These are phyloP conservation scores for Drosophila kanekoi DNA, from an alignment of 2,888 invertebrate genomes.

Conservation along the genomic window DNA sequence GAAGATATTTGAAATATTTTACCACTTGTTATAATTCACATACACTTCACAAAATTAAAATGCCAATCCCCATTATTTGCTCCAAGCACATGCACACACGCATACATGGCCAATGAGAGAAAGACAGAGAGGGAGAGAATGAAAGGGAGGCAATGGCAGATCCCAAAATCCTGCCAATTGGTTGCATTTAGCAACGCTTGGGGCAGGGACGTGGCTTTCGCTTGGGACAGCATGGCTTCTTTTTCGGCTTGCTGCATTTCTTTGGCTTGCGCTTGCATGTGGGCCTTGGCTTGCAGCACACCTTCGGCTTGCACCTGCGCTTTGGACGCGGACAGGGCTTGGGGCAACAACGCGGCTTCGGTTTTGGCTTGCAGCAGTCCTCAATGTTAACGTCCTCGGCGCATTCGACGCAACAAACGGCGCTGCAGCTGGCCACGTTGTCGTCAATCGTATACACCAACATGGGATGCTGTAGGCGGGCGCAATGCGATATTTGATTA, in stretches of 20 bases:
- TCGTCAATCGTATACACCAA: background rate
- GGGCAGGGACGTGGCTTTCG: constrained; percentile 2
- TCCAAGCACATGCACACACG: no score
- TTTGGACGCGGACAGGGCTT: background rate
- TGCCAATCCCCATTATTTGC: no score
- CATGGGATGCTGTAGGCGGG: background rate
- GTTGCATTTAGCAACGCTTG: background rate
- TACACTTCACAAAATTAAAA: no score
- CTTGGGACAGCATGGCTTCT: constrained; percentile 1
- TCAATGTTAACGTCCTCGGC: background rate
- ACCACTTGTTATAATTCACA: no score
- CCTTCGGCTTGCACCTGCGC: background rate
- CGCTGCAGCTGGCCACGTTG: no score
- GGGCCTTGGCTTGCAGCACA: background rate
- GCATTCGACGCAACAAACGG: background rate
- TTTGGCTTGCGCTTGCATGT: background rate
- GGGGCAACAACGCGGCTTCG: background rate
- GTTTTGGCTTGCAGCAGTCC: background rate
- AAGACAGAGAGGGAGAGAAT: no score
- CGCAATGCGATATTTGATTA: background rate
- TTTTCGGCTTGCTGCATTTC: background rate
- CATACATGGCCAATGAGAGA: background rate
- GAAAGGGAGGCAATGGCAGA: no score
- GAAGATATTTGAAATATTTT: no score
- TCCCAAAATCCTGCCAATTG: background rate